These are phyloP conservation scores for Odobenus rosmarus DNA, from an alignment of 2,113 vertebrate genomes.

Conservation along the genomic window DNA sequence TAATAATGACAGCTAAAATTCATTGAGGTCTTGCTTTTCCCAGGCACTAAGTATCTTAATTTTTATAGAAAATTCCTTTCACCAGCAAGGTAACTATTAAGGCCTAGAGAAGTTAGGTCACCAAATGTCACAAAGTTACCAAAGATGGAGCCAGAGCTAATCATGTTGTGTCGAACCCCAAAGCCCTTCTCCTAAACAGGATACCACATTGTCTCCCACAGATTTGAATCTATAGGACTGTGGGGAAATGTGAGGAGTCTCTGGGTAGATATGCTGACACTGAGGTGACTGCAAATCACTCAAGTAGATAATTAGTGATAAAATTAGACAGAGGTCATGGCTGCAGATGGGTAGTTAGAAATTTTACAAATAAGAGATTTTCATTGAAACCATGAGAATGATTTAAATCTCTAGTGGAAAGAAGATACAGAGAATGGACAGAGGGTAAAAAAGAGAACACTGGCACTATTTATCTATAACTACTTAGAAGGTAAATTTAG, in stretches of 20 bases:
- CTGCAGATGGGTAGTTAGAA: background rate
- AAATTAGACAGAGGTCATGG: background rate
- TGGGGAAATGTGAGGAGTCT: background rate
- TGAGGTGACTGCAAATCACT: background rate
- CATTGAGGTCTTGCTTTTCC: background rate
- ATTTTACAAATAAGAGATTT: conserved; percentile 27
- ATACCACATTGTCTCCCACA: background rate
- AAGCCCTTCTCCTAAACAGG: background rate
- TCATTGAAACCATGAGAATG: background rate
- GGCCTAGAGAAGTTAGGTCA: background rate
- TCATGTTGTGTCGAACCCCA: background rate
- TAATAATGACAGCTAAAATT: background rate
- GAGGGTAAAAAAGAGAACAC: background rate
- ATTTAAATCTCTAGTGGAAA: background rate
- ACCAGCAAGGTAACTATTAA: background rate
- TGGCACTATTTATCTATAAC: background rate
- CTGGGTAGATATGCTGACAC: background rate
- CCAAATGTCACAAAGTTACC: background rate
- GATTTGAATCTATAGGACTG: background rate
- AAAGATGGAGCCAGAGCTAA: background rate
- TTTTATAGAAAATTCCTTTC: conserved; percentile 18
- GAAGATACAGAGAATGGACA: background rate
- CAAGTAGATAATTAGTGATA: background rate
- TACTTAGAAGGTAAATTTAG: background rate
- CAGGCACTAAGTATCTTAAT: background rate